Conservation (phyloP, 2,113 vertebrate species). For the Galbula dea region DNA sequence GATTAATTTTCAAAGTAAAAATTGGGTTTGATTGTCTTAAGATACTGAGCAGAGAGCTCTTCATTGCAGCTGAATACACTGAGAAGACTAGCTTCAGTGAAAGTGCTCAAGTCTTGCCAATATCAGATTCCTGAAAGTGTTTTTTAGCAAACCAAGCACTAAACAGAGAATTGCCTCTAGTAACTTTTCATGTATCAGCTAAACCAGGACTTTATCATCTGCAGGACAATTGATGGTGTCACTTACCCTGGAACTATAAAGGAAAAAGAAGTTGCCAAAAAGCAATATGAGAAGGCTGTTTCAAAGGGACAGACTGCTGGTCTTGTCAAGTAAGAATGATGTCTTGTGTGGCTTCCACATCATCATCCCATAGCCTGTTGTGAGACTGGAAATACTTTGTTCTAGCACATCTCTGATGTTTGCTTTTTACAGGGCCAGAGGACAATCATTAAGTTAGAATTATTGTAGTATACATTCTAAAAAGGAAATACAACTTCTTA, state of each 20-base stretch:
- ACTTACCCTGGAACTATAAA: conserved; percentile 88
- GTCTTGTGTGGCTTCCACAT: neutral
- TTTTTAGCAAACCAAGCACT: neutral
- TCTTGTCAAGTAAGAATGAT: conserved; percentile 82
- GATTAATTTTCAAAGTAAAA: neutral
- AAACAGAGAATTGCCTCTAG: neutral
- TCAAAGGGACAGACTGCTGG: conserved; percentile 88
- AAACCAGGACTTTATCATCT: neutral
- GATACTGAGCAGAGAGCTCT: neutral
- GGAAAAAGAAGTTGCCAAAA: conserved; percentile 84
- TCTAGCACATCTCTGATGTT: neutral
- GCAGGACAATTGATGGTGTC: conserved; percentile 83
- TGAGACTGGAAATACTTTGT: neutral
- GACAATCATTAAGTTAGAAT: neutral
- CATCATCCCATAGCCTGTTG: neutral
- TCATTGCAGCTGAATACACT: neutral
- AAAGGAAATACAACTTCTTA: neutral
- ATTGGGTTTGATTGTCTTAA: neutral
- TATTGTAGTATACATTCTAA: neutral
- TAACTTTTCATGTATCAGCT: neutral
- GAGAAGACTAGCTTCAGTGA: neutral
- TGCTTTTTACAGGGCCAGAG: neutral
- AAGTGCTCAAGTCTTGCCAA: neutral
- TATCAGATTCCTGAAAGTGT: neutral
- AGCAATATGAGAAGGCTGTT: conserved; percentile 87